Base-by-base conservation (phyloP, 1,140 invertebrate species). In the Brachionus paranguensis region DNA sequence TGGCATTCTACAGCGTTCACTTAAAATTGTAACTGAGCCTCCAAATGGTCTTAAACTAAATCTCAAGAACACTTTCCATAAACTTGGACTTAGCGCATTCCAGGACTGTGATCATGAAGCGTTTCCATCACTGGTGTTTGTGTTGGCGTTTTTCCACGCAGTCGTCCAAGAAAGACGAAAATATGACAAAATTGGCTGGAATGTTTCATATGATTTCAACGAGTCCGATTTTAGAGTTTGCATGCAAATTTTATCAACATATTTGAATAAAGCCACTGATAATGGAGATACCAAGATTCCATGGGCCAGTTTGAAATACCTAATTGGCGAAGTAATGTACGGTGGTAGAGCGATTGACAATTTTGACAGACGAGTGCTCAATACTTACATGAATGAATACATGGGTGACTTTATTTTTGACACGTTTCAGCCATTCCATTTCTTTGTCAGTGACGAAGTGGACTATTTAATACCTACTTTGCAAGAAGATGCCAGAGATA, bases 241-340 rank as follows among this genome's bases (percentile, higher is more conserved):
- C 88, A 92, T 93, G 84, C 92, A 93, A 87, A 95, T 96, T 84
- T 88, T 96, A 37, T 91, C 93, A 68, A 94, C 93, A 6, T 96
- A 96, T 89, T 89, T 96, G 12, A 93, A 91, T 0, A 94, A 94
- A 87, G 92, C 92, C 50, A 47, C 86, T 68, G 87, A 90, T 0
- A 90, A 90, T 1, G 92, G 91, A 45, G 92, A 93, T 45, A 88
- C 89, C 0, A 89, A 89, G 85, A 92, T 95, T 79, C 94, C 95
- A 5, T 97, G 95, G 95, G 92, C 92, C 84, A 95, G 93, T 87
- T 90, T 96, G 17, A 96, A 96, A 87, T 96, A 96, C 88, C 89
- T 96, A 2, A 95, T 96, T 87, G 94, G 95, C 84, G 95, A 96
- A 89, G 94, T 96, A 6, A 96, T 96, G 94, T 96, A 97, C 87